phyloP scores from a whole-genome alignment of 1,140 invertebrate species.

The Ridgeia piscesae region DNA sequence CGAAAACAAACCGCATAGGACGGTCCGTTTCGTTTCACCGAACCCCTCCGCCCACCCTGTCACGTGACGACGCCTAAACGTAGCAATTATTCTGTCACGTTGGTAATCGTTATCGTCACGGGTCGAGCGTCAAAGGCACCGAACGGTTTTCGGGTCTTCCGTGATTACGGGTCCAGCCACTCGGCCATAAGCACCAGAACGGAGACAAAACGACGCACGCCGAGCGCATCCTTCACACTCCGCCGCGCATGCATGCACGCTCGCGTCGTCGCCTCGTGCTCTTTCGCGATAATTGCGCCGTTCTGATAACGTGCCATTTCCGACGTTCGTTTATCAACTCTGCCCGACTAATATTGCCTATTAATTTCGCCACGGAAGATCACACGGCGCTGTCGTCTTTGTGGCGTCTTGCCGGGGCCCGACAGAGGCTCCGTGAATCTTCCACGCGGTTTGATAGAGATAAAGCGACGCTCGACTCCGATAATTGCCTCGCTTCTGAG shows the following conservation, averaged over 20 bases:
- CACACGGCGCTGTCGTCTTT: not conserved
- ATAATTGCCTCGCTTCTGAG: not conserved
- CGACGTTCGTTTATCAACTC: not conserved
- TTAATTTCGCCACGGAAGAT: not conserved
- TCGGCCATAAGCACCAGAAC: not conserved
- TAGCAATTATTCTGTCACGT: slow-evolving; percentile 5
- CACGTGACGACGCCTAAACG: not conserved
- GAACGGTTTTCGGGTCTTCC: not conserved
- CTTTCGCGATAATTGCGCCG: not conserved
- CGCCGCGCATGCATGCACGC: not conserved
- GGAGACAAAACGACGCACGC: not conserved
- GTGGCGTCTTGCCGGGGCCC: not conserved
- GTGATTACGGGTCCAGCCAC: not conserved
- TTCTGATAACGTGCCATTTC: not conserved
- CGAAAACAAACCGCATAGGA: not conserved
- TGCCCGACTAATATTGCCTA: not conserved
- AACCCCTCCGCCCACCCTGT: not conserved
- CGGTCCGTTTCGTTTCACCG: not conserved
- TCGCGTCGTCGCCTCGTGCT: not conserved
- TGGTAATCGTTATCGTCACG: not conserved
- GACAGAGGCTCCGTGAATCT: not conserved
- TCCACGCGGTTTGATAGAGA: not conserved
- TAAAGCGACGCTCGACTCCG: not conserved
- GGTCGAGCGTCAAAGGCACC: not conserved
- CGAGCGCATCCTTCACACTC: not conserved